Evolutionary conservation across 2,888 invertebrate genomes (phyloP), one percentile per base, ranked within the genome.

Genomic region (Himalopsyche japonica): DNA sequence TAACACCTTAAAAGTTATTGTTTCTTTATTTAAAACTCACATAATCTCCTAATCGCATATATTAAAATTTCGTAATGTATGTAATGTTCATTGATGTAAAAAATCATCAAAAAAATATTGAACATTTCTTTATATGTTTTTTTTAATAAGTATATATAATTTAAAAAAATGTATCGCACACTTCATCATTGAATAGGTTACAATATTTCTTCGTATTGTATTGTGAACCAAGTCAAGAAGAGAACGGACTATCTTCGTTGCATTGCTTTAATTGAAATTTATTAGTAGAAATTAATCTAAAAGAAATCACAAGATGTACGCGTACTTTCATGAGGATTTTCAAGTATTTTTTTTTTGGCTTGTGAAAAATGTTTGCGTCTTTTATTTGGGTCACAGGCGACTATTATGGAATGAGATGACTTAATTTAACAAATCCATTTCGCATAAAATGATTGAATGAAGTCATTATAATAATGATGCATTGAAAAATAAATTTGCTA

Each of bases 261-360:
- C 82, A 85, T 82, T 81, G 49, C 76, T 77, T 84, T 85, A 82
- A 85, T 85, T 85, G 76, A 85, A 85, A 85, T 85, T 85, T 82
- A 85, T 85, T 80, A 80, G 82, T 34, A 47, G 48, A 64, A 82
- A 85, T 85, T 80, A 82, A 82, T 85, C 77, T 82, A 24, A 32
- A 47, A 78, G 77, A 70, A 80, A 80, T 64, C 48, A 80, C 47
- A 77, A 77, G 43, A 70, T 30, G 70, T 70, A 27, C 12, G 70
- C 70, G 30, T 70, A 70, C 30, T 27, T 70, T 70, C 30, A 30
- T 27, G 70, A 70, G 27, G 70, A 70, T 70, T 70, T 70, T 70
- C 70, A 70, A 70, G 27, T 30, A 12, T 27, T 70, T 70, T 64
- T 49, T 49, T 64, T 70, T 70, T 64, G n/a, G 70, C 70, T 70